Evolutionary conservation across 2,888 invertebrate species (phyloP).

Genomic region (Clunio marinus): DNA sequence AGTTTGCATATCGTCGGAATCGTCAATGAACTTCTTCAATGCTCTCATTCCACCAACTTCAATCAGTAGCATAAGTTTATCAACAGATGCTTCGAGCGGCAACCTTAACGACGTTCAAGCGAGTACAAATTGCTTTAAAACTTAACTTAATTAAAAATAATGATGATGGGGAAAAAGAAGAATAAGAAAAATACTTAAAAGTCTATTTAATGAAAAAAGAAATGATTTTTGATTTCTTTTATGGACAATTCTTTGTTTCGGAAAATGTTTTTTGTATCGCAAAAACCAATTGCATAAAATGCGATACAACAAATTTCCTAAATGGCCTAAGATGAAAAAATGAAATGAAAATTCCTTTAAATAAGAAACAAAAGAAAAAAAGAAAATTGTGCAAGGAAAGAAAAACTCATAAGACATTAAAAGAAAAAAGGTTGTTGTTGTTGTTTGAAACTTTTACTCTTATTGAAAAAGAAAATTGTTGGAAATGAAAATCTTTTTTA

Average conservation of each 20-base stretch:
- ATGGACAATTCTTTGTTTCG: constrained; percentile 11
- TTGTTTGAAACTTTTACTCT: constrained; percentile 10
- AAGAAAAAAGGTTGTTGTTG: not conserved
- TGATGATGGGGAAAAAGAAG: not conserved
- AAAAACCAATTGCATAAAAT: constrained; percentile 32
- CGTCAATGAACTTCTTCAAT: constrained; percentile 30
- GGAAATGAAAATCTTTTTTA: not conserved
- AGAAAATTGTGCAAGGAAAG: not conserved
- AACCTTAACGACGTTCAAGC: constrained; percentile 25
- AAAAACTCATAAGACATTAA: not conserved
- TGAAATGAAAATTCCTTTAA: not conserved
- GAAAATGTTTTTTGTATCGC: constrained; percentile 30
- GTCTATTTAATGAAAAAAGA: too few relatives aligned
- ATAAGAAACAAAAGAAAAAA: not conserved
- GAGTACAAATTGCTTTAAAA: constrained; percentile 37
- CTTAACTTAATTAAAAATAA: not conserved
- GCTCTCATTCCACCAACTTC: constrained; percentile 32
- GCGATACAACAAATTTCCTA: constrained; percentile 34
- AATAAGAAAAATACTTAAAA: not conserved
- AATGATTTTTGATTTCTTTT: not conserved
- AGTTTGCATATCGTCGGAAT: constrained; percentile 47
- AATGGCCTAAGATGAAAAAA: constrained; percentile 29
- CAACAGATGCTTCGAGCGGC: not conserved
- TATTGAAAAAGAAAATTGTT: constrained; percentile 15
- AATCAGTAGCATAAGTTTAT: constrained; percentile 5